Evolutionary conservation across 2,113 vertebrate genomes (phyloP), one percentile per base, ranked within the genome.

Genomic region (Hypanus sabinus): DNA sequence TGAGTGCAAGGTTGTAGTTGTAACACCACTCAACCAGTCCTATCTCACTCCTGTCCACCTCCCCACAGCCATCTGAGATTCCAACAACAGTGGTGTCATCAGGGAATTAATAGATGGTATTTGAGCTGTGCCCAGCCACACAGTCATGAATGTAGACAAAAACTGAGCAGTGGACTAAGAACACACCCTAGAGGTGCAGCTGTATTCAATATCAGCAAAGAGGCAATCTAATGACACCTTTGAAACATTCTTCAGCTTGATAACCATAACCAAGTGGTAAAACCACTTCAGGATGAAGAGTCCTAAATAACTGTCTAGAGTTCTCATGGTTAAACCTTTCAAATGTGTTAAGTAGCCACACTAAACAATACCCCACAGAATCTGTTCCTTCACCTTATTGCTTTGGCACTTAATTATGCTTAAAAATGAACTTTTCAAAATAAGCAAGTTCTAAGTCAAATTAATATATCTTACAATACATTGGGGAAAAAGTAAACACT

Each of bases 401-500:
- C 38, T 83, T 46, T 16, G 38, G 79, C 38, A 55, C 24, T 83
- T 20, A 38, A 81, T 81, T 38, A 81, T 81, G 18, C 36, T 38
- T 81, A 81, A 81, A 81, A 46, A 18, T 46, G 33, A 18, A 20
- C 46, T 46, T 16, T 33, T 79, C 20, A 46, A 87, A 55, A 87
- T 87, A n/a, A 27, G 57, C 55, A 87, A n/a, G 27, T 62, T 88
- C 62, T 88, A 88, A 65, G 27, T 90, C 60, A 90, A 90, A 33
- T 10, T 0, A 14, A 68, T 90, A 60, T 30, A 65, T 62, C 14
- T 2, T 65, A n/a, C 12, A 88, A 60, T 27, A 62, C 60, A 62
- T 88, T 90, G 57, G 60, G 60, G n/a, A 60, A 55, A 87, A 60
- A 90, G 33, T 18, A 65, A 90, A 90, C 65, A 65, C n/a, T 65